phyloP scores from a whole-genome alignment of 2,888 invertebrate genomes.

The Chirona hameri region DNA sequence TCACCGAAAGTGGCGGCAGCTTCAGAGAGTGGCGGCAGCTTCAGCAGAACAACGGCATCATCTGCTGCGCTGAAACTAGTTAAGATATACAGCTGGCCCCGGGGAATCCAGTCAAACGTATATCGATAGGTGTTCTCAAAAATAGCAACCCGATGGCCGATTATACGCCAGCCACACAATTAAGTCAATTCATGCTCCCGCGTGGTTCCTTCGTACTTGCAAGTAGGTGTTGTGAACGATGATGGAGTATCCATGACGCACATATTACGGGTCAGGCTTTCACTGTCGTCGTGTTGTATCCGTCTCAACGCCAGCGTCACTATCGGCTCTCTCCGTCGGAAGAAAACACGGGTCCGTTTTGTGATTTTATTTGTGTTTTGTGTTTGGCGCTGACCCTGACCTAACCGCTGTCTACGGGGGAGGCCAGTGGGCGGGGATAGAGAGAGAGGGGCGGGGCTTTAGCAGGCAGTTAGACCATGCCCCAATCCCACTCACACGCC shows the following conservation, averaged over 20 bases:
- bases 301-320: neutral
- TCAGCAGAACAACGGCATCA: neutral
- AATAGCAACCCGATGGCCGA: neutral
- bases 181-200: too few species aligned
- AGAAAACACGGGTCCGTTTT: neutral
- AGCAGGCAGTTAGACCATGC: neutral
- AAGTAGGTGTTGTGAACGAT: too few species aligned
- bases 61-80: neutral
- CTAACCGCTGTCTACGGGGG: neutral
- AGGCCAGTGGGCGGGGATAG: neutral
- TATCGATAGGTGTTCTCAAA: neutral
- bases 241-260: too few species aligned
- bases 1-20: neutral
- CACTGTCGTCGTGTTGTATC: too few species aligned
- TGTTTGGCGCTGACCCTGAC: slow-evolving; percentile 23
- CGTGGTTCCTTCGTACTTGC: too few species aligned
- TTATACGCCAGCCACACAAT: too few species aligned
- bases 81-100: neutral
- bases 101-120: neutral
- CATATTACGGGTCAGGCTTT: too few species aligned
- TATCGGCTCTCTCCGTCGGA: neutral
- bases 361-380: neutral
- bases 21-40: neutral
- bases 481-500: neutral
- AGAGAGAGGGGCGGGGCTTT: neutral